phyloP scores from a whole-genome alignment of 2,113 vertebrate genomes.

The Trogon melanurus region DNA sequence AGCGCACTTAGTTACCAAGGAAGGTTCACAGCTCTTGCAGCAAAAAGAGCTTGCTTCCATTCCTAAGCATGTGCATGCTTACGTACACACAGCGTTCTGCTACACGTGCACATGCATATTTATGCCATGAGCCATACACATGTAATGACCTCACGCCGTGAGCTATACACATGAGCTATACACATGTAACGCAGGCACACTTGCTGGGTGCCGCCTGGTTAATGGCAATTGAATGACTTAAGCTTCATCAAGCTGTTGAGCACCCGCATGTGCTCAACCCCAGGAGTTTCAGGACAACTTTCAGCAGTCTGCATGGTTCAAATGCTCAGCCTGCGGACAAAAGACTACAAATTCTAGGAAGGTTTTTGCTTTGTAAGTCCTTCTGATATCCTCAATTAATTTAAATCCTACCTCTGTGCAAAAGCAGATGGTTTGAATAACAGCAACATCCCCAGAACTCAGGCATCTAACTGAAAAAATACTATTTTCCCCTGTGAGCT shows the following conservation, averaged over 20 bases:
- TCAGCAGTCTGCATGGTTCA: not conserved
- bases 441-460: not conserved
- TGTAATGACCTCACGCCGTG: no score
- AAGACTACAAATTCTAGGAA: not conserved
- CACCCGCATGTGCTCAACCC: not conserved
- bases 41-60: not conserved
- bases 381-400: not conserved
- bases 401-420: not conserved
- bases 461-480: not conserved
- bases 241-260: not conserved
- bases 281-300: not conserved
- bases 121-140: not conserved
- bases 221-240: not conserved
- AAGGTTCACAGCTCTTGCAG: not conserved
- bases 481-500: not conserved
- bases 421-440: not conserved
- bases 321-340: not conserved
- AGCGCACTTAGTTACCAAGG: not conserved
- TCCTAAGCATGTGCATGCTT: rapidly evolving
- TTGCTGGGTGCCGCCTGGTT: not conserved
- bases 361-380: not conserved
- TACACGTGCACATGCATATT: not conserved
- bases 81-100: not conserved
- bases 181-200: rapidly evolving
- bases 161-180: not conserved